A percentile compares a stretch with the other conserved stretches of the same genome.
Conservation (phyloP, 2,113 vertebrate genomes). For the Sclerurus mexicanus region DNA sequence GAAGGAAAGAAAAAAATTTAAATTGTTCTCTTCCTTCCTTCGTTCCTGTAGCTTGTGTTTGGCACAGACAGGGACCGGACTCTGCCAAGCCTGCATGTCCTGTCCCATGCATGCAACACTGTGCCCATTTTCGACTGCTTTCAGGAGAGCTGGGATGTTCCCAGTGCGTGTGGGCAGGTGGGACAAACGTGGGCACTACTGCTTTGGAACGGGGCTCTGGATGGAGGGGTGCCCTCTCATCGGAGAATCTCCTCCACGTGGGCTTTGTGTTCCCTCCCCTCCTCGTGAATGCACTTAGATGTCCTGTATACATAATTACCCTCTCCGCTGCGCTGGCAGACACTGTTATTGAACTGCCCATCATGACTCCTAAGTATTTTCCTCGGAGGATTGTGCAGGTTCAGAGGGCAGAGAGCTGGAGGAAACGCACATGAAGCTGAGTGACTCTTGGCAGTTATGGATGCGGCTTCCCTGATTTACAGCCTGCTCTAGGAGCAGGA, state of each 20-base stretch:
- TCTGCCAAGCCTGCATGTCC: background rate
- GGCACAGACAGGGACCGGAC: background rate
- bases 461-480: conserved; percentile 38
- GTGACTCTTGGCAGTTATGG: conserved; percentile 57
- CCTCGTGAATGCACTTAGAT: background rate
- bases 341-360: conserved; percentile 44
- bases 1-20: background rate
- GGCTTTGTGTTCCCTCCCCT: background rate
- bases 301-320: conserved; percentile 10
- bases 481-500: conserved; percentile 26
- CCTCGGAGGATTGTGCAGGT: conserved; percentile 43
- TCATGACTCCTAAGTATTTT: conserved; percentile 47
- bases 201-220: background rate
- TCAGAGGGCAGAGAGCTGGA: conserved; percentile 62
- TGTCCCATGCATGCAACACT: rapidly evolving
- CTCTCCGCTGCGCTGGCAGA: background rate
- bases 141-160: rapidly evolving
- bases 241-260: rapidly evolving
- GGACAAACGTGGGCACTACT: background rate
- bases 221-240: background rate
- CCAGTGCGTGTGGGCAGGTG: rapidly evolving
- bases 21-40: background rate
- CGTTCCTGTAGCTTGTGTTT: background rate
- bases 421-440: conserved; percentile 25
- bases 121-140: background rate